These are phyloP conservation scores for Bovichtus variegatus DNA, from an alignment of 2,797 vertebrate species.

Conservation along the genomic window DNA sequence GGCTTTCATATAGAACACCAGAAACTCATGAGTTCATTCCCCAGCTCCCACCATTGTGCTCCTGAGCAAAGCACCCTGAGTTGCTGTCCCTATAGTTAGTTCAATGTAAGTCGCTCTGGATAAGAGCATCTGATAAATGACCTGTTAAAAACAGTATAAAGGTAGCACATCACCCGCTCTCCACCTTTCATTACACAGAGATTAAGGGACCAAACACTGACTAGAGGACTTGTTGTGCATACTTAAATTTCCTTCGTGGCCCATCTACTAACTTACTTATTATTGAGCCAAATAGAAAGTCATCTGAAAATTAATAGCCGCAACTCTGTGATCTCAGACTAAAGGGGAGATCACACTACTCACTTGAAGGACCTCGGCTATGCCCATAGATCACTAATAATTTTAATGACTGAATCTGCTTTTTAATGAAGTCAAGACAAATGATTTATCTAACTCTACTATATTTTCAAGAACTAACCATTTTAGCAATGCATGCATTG, in stretches of 20 bases:
- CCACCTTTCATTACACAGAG: slow-evolving; percentile 42
- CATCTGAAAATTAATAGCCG: slow-evolving; percentile 66
- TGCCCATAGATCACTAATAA: slow-evolving; percentile 62
- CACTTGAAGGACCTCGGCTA: slow-evolving; percentile 59
- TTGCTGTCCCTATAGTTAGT: no score
- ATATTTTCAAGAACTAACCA: slow-evolving; percentile 52
- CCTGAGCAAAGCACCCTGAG: no score
- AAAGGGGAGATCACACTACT: slow-evolving; percentile 72
- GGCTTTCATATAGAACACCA: no score
- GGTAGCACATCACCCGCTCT: slow-evolving; percentile 43
- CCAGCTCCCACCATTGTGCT: no score
- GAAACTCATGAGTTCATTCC: no score
- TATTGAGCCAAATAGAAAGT: slow-evolving; percentile 64
- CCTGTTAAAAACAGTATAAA: slow-evolving; percentile 36
- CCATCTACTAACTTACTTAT: slow-evolving; percentile 44
- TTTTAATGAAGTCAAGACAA: slow-evolving; percentile 52
- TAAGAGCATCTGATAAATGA: no score
- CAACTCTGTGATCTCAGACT: slow-evolving; percentile 68
- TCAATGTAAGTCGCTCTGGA: no score
- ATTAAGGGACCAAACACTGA: slow-evolving; percentile 49
- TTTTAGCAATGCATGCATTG: slow-evolving; percentile 38
- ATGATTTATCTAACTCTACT: slow-evolving; percentile 52
- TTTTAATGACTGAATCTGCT: slow-evolving; percentile 61
- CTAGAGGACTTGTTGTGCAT: slow-evolving; percentile 45
- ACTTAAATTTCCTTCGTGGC: slow-evolving; percentile 50